A percentile compares a stretch with the other conserved stretches of the same genome.
Conservation (phyloP, 2,113 vertebrate species). For the Dryoscopus gambensis region DNA sequence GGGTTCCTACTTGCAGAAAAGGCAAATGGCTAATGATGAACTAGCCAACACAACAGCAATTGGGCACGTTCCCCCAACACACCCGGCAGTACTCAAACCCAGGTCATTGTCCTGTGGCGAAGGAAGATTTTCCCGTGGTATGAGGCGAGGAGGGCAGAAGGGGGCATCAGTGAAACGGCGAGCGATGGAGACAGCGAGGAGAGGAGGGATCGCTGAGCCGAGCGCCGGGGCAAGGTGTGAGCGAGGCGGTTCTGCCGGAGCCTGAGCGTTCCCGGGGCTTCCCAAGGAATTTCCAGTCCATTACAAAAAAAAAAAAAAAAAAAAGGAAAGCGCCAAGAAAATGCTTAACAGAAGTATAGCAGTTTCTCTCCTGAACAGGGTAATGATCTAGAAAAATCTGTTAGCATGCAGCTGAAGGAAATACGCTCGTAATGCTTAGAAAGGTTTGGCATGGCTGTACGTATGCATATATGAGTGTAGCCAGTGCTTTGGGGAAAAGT, state of each 20-base stretch:
- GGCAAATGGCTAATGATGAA: neutral
- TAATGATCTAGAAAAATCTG: neutral
- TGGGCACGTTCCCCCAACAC: rapidly evolving
- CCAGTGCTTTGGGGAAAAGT: neutral
- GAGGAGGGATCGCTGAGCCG: neutral
- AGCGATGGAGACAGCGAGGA: neutral
- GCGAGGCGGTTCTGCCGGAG: neutral
- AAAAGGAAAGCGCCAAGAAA: neutral
- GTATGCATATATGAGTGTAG: neutral
- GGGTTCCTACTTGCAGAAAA: neutral
- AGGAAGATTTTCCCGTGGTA: neutral
- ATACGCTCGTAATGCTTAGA: rapidly evolving
- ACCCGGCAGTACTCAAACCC: neutral
- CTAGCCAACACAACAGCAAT: rapidly evolving
- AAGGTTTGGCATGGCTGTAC: neutral
- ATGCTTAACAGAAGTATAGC: neutral
- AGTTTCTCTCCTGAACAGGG: neutral
- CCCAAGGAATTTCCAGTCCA: neutral
- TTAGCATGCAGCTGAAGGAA: neutral
- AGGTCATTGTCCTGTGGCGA: rapidly evolving
- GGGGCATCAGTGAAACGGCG: slow-evolving; percentile 47
- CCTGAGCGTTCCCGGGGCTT: neutral
- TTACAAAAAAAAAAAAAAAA: neutral
- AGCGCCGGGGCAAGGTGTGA: neutral
- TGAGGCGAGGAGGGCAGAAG: slow-evolving; percentile 36